phyloP scores from a whole-genome alignment of 2,113 vertebrate species.

The Archilochus colubris region DNA sequence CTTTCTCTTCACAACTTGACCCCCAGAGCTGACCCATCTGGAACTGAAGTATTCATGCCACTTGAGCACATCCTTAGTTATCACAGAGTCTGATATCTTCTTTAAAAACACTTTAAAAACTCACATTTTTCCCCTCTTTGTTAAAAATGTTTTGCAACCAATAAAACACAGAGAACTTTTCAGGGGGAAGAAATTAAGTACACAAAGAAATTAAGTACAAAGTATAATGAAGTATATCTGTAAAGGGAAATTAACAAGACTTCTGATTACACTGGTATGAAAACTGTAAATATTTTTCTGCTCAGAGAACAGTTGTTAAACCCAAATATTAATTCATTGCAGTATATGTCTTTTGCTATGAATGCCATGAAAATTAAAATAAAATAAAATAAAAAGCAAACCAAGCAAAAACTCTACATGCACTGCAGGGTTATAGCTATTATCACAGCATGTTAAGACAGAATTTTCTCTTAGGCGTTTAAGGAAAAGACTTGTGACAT shows the following conservation, averaged over 20 bases:
- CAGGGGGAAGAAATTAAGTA: background rate
- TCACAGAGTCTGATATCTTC: slow-evolving; percentile 67
- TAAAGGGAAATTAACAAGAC: background rate
- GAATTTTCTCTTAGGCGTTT: background rate
- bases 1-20: slow-evolving; percentile 84
- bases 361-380: background rate
- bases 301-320: background rate
- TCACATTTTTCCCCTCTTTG: slow-evolving; percentile 8
- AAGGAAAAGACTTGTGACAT: background rate
- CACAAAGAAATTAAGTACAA: too few species aligned
- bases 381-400: fast-evolving
- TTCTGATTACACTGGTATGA: background rate
- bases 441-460: background rate
- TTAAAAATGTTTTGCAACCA: slow-evolving; percentile 11
- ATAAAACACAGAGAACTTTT: background rate
- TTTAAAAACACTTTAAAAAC: slow-evolving; percentile 62
- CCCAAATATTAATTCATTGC: background rate
- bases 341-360: background rate
- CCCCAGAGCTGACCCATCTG: slow-evolving; percentile 81
- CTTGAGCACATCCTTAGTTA: slow-evolving; percentile 71
- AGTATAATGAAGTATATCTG: background rate
- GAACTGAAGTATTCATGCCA: slow-evolving; percentile 79
- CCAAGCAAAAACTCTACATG: background rate
- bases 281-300: background rate
- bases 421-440: background rate